These are phyloP conservation scores for Halictus ligatus DNA, from an alignment of 2,888 invertebrate genomes.

Conservation along the genomic window DNA sequence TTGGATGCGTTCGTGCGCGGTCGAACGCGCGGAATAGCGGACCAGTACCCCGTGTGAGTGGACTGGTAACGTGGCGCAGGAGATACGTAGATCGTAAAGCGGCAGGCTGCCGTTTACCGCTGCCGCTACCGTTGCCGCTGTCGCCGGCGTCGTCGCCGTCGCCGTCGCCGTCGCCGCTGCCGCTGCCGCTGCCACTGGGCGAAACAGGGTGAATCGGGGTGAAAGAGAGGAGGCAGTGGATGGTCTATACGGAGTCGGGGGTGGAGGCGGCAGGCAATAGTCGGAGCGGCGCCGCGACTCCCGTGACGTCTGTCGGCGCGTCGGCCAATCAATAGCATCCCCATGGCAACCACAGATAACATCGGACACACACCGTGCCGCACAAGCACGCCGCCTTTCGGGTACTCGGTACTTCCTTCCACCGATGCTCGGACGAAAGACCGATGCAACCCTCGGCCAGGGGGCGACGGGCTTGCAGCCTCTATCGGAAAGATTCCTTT, in stretches of 20 bases:
- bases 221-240: conserved; percentile 58
- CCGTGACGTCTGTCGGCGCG: conserved; percentile 86
- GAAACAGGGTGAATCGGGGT: conserved; percentile 51
- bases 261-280: conserved; percentile 85
- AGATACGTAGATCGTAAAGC: conserved; percentile 39
- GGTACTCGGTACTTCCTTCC: conserved; percentile 68
- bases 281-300: conserved; percentile 86
- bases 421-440: conserved; percentile 64
- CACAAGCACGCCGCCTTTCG: conserved; percentile 75
- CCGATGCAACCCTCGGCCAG: conserved; percentile 36
- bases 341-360: conserved; percentile 85
- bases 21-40: conserved; percentile 54
- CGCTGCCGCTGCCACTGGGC: conserved; percentile 11
- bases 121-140: background rate
- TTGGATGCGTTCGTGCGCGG: conserved; percentile 54
- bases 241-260: conserved; percentile 67
- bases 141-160: background rate
- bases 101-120: conserved; percentile 25
- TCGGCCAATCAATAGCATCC: conserved; percentile 84
- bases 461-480: conserved; percentile 25
- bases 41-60: conserved; percentile 39
- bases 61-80: conserved; percentile 45
- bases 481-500: conserved; percentile 62
- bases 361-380: conserved; percentile 83
- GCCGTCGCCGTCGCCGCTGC: conserved; percentile 11